Conservation (phyloP, 2,888 invertebrate species). For the Archaeoteleia sp. region DNA sequence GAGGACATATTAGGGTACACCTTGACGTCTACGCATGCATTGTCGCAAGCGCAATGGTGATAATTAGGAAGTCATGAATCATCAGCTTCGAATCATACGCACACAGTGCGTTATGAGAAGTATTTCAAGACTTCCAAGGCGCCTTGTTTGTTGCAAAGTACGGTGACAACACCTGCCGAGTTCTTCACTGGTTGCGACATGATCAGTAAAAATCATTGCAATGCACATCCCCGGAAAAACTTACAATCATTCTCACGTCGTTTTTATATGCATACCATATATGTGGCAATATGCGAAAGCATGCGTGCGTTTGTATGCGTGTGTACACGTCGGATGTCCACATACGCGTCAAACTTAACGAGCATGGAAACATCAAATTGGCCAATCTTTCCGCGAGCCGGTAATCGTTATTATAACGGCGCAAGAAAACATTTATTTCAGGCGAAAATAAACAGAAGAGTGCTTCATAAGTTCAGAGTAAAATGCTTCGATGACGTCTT, state of each 20-base stretch:
- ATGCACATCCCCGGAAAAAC: conserved; percentile 23
- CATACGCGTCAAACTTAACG: conserved; percentile 51
- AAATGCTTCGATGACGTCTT: too few species aligned
- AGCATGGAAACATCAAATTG: conserved; percentile 53
- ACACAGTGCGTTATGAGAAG: too few species aligned
- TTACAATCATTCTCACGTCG: conserved; percentile 7
- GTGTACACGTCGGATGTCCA: conserved; percentile 58
- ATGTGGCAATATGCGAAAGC: conserved; percentile 18
- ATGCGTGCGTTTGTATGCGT: conserved; percentile 17
- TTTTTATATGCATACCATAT: conserved; percentile 11
- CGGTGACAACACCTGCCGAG: neutral
- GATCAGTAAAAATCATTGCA: conserved; percentile 32
- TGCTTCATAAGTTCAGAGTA: too few species aligned
- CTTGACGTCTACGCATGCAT: too few species aligned
- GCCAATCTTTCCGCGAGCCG: conserved; percentile 29
- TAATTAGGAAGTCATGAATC: too few species aligned
- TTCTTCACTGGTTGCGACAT: conserved; percentile 16
- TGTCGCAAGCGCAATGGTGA: too few species aligned
- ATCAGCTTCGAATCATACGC: too few species aligned
- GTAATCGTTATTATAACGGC: conserved; percentile 12
- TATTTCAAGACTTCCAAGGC: too few species aligned
- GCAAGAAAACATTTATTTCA: conserved; percentile 2
- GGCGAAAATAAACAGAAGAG: too few species aligned
- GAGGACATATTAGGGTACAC: too few species aligned
- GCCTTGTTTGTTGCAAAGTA: conserved; percentile 9